Percentiles rank a stretch among this genome's conserved stretches.
Conservation (phyloP, 1,140 invertebrate species). For the Phocides pigmalion region DNA sequence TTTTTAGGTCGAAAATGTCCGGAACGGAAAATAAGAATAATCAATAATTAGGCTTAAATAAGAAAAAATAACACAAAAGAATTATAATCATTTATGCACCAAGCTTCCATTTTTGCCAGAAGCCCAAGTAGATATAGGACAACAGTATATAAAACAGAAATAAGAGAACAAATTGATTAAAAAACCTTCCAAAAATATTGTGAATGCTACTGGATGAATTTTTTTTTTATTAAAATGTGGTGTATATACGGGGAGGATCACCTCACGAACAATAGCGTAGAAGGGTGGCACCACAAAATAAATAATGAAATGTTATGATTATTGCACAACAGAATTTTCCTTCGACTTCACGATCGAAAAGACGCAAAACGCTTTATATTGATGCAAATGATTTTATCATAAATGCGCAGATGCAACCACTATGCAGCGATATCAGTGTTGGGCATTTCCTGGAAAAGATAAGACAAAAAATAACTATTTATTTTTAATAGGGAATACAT, state of each 20-base stretch:
- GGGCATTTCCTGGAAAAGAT: slow-evolving; percentile 20
- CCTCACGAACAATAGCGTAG: slow-evolving; percentile 19
- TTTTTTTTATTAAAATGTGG: slow-evolving; percentile 18
- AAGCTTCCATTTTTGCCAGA: slow-evolving; percentile 1
- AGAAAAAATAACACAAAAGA: too few species aligned
- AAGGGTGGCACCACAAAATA: slow-evolving; percentile 24
- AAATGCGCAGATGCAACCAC: slow-evolving; percentile 10
- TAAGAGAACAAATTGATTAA: slow-evolving; percentile 4
- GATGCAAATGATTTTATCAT: slow-evolving; percentile 2
- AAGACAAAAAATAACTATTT: background rate
- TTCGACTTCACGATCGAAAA: slow-evolving; percentile 9
- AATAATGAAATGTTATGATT: slow-evolving; percentile 19
- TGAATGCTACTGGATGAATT: slow-evolving; percentile 6
- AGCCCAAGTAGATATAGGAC: slow-evolving; percentile 9
- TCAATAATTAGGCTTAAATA: slow-evolving; percentile 9
- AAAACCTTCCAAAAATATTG: slow-evolving; percentile 13
- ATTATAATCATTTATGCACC: too few species aligned
- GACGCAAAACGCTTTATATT: slow-evolving; percentile 10
- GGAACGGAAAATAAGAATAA: too few species aligned
- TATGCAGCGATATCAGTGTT: slow-evolving; percentile 8
- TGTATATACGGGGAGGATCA: slow-evolving; percentile 15
- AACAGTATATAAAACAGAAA: slow-evolving; percentile 15
- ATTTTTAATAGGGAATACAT: too few species aligned
- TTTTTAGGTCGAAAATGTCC: too few species aligned
- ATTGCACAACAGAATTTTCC: slow-evolving; percentile 13